Evolutionary conservation across 2,113 vertebrate species (phyloP).

Genomic region (Pan paniscus): DNA sequence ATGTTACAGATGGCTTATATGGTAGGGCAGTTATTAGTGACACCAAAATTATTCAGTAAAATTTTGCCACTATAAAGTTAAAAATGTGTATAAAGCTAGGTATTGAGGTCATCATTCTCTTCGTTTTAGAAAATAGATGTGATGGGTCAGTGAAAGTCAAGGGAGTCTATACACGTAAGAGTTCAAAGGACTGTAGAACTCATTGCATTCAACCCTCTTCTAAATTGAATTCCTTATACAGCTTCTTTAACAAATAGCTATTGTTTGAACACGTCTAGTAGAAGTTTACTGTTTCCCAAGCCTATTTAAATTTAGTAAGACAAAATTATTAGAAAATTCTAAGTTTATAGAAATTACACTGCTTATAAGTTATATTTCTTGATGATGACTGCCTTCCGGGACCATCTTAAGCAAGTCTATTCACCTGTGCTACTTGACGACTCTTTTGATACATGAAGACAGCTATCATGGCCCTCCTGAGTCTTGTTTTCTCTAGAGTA

Average conservation of each 20-base stretch:
- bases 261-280: not conserved
- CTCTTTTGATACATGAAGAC: not conserved
- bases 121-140: slow-evolving; percentile 7
- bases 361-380: not conserved
- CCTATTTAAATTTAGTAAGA: slow-evolving; percentile 35
- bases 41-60: slow-evolving; percentile 30
- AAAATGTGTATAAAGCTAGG: not conserved
- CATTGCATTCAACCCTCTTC: not conserved
- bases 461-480: not conserved
- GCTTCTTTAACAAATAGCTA: not conserved
- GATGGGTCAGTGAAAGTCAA: not conserved
- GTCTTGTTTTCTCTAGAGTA: not conserved
- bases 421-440: not conserved
- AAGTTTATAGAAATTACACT: not conserved
- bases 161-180: not conserved
- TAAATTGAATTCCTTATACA: not conserved
- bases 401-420: not conserved
- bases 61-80: not conserved
- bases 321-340: not conserved
- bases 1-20: not conserved
- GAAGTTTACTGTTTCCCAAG: not conserved
- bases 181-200: not conserved
- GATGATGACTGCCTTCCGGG: not conserved
- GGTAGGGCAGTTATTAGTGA: not conserved
- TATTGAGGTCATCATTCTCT: not conserved